Percentiles rank a stretch among this genome's conserved stretches.
phyloP scores from a whole-genome alignment of 2,797 vertebrate species.

The Microtus obscurus region DNA sequence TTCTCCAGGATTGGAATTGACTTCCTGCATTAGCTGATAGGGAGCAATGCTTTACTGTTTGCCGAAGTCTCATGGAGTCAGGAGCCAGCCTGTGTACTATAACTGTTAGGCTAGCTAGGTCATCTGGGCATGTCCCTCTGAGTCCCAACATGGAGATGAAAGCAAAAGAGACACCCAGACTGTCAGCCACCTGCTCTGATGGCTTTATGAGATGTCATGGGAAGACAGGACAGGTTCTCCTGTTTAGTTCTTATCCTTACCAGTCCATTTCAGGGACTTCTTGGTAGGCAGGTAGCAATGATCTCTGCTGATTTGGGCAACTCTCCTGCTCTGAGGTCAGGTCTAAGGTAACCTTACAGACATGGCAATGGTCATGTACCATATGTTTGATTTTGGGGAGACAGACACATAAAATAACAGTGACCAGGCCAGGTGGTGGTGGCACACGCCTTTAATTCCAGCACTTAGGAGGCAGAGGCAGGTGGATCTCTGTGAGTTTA shows the following conservation, averaged over 20 bases:
- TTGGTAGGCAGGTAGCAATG: not conserved
- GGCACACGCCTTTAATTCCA: too few relatives aligned
- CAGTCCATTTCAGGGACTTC: not conserved
- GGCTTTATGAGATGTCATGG: not conserved
- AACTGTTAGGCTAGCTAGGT: too few relatives aligned
- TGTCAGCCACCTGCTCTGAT: not conserved
- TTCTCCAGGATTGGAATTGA: not conserved
- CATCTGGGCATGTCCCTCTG: not conserved
- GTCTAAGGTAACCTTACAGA: not conserved
- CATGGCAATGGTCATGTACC: not conserved
- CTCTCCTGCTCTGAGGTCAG: not conserved
- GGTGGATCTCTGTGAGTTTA: too few relatives aligned
- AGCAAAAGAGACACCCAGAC: not conserved
- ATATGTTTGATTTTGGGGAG: not conserved
- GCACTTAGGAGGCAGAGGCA: too few relatives aligned
- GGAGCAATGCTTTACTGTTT: not conserved
- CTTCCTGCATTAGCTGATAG: not conserved
- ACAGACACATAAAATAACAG: not conserved
- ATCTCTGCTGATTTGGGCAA: not conserved
- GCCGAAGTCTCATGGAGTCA: not conserved
- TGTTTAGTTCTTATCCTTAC: not conserved
- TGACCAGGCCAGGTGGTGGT: too few relatives aligned
- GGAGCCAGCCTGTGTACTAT: too few relatives aligned
- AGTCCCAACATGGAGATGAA: not conserved
- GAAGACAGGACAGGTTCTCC: not conserved